Percentiles rank a stretch among this genome's conserved stretches.
These are phyloP conservation scores for Germaria angustata DNA, from an alignment of 2,888 invertebrate species.

Conservation along the genomic window DNA sequence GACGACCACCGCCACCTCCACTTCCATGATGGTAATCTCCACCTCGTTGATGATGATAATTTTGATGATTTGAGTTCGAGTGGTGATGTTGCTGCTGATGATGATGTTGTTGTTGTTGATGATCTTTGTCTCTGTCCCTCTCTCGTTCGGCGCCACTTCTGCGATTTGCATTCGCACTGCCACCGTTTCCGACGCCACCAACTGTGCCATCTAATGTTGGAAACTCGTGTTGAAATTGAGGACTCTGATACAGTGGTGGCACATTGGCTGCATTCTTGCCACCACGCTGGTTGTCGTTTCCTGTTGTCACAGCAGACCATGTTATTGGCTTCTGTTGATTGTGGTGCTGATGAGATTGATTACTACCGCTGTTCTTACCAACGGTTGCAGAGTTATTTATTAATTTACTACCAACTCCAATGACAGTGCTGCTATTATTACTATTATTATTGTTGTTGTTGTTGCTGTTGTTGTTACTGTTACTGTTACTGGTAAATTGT, in stretches of 20 bases:
- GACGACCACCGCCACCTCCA: constrained; percentile 51
- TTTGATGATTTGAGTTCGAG: constrained; percentile 70
- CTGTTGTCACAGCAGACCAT: constrained; percentile 84
- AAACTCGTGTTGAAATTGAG: constrained; percentile 98
- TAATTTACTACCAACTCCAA: constrained; percentile 70
- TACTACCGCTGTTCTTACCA: constrained; percentile 66
- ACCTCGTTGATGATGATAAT: constrained; percentile 65
- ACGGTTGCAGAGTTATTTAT: constrained; percentile 69
- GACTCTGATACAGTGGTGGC: constrained; percentile 88
- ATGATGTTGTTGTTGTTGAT: constrained; percentile 67
- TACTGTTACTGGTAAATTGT: constrained; percentile 42
- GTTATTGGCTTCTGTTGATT: constrained; percentile 81
- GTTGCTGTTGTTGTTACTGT: constrained; percentile 68
- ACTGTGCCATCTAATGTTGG: constrained; percentile 87
- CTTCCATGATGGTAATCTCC: constrained; percentile 67
- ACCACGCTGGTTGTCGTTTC: constrained; percentile 76
- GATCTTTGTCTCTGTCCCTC: constrained; percentile 75
- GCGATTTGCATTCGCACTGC: constrained; percentile 72
- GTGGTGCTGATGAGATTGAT: constrained; percentile 68
- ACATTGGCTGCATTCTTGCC: constrained; percentile 75
- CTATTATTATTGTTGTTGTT: constrained; percentile 66
- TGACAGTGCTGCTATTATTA: constrained; percentile 70
- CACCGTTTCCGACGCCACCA: constrained; percentile 75
- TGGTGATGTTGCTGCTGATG: constrained; percentile 70
- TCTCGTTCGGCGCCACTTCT: constrained; percentile 44